These are phyloP conservation scores for Centruroides sculpturatus DNA, from an alignment of 1,140 invertebrate species.

Conservation along the genomic window DNA sequence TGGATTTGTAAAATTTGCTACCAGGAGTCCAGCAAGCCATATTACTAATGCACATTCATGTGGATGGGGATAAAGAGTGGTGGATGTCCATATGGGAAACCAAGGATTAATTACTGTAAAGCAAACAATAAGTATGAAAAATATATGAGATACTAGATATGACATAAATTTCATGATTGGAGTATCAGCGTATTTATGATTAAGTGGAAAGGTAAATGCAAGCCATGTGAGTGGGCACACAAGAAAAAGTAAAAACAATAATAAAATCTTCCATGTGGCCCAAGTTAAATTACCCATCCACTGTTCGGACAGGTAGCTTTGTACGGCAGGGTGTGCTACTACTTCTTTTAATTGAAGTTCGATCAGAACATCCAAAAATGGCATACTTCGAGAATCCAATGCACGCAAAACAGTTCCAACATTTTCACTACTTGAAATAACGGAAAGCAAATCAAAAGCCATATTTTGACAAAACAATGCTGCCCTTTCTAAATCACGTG, in stretches of 20 bases:
- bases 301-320: conserved; percentile 61
- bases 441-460: conserved; percentile 85
- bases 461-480: conserved; percentile 91
- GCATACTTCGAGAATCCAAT: conserved; percentile 75
- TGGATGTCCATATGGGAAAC: conserved; percentile 35
- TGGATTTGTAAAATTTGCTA: conserved; percentile 93
- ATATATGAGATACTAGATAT: conserved; percentile 96
- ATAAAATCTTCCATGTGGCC: conserved; percentile 84
- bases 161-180: conserved; percentile 99
- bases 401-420: conserved; percentile 81
- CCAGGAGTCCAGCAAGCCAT: conserved; percentile 85
- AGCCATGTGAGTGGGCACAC: conserved; percentile 92
- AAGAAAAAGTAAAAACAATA: conserved; percentile 81
- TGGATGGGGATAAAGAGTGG: conserved; percentile 49
- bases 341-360: conserved; percentile 90
- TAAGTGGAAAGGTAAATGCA: conserved; percentile 84
- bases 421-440: conserved; percentile 84
- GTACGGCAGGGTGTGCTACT: conserved; percentile 32
- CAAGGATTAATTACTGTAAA: conserved; percentile 75
- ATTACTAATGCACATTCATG: conserved; percentile 95
- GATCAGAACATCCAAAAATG: conserved; percentile 93
- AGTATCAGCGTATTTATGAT: conserved; percentile 72
- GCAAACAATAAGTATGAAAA: conserved; percentile 82
- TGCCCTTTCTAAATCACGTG: conserved; percentile 85
- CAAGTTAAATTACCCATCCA: conserved; percentile 92